These are phyloP conservation scores for Scaptomyza parva DNA, from an alignment of 2,888 invertebrate species.

Conservation along the genomic window DNA sequence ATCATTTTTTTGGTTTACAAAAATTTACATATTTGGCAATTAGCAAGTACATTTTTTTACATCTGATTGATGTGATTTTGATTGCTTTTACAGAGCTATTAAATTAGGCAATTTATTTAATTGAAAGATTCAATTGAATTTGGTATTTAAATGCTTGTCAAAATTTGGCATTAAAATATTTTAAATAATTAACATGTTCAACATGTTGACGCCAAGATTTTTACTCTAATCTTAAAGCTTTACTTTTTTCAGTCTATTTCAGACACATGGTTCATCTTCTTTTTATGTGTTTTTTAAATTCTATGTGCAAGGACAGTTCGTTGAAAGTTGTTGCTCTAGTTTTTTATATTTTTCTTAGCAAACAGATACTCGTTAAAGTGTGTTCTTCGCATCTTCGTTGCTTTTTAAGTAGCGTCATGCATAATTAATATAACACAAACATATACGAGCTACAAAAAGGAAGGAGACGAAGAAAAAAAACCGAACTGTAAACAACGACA, in stretches of 20 bases:
- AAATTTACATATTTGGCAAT: slow-evolving; percentile 78
- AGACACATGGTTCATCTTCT: slow-evolving; percentile 7
- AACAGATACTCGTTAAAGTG: slow-evolving; percentile 15
- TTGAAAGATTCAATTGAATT: slow-evolving; percentile 30
- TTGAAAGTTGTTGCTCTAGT: slow-evolving; percentile 56
- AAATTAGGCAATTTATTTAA: slow-evolving; percentile 15
- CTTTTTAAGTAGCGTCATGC: slow-evolving; percentile 45
- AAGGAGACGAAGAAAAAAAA: too few relatives aligned
- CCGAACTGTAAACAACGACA: slow-evolving; percentile 32
- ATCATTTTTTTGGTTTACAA: slow-evolving; percentile 30
- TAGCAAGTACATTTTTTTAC: slow-evolving; percentile 24
- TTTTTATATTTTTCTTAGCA: slow-evolving; percentile 27
- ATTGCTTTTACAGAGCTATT: slow-evolving; percentile 37
- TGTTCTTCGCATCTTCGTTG: slow-evolving; percentile 2
- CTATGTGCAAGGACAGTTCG: slow-evolving; percentile 51
- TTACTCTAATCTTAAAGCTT: slow-evolving; percentile 4
- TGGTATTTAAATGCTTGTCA: background rate
- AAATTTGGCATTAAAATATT: slow-evolving; percentile 16
- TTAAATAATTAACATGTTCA: background rate
- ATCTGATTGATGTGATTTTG: slow-evolving; percentile 66
- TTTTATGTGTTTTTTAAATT: background rate
- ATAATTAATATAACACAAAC: slow-evolving; percentile 71
- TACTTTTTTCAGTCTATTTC: background rate
- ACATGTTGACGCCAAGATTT: slow-evolving; percentile 10
- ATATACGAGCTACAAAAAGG: background rate